A percentile compares a stretch with the other conserved stretches of the same genome.
Evolutionary conservation across 2,113 vertebrate genomes (phyloP).

Genomic region (Scytalopus superciliaris): DNA sequence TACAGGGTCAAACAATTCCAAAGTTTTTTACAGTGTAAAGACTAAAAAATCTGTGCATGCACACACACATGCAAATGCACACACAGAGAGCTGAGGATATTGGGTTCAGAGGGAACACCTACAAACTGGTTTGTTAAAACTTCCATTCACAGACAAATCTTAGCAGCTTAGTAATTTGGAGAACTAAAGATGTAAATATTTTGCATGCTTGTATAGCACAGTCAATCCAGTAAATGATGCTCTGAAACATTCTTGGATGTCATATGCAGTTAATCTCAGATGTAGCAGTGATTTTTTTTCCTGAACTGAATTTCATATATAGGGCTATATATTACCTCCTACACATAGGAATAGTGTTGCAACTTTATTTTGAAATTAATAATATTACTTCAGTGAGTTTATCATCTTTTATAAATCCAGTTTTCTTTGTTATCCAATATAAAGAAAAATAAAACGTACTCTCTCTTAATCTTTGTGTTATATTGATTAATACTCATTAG

Average conservation of each 20-base stretch:
- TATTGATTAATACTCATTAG: constrained; percentile 18
- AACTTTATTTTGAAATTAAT: constrained; percentile 18
- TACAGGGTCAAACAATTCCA: constrained; percentile 77
- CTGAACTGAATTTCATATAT: constrained; percentile 25
- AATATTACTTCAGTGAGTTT: background rate
- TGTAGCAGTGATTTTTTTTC: constrained; percentile 7
- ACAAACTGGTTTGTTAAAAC: constrained; percentile 70
- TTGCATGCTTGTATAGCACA: constrained; percentile 71
- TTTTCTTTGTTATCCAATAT: background rate
- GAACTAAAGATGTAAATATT: constrained; percentile 71
- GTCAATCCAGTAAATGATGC: constrained; percentile 71
- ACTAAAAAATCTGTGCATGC: constrained; percentile 71
- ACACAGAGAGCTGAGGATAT: constrained; percentile 31
- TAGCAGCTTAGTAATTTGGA: constrained; percentile 70
- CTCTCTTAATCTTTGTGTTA: background rate
- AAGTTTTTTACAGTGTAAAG: constrained; percentile 71
- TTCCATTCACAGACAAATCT: constrained; percentile 65
- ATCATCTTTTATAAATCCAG: background rate
- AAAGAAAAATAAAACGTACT: background rate
- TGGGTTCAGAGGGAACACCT: constrained; percentile 54
- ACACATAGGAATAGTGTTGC: background rate
- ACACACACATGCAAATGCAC: constrained; percentile 28
- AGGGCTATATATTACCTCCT: background rate
- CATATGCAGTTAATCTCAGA: constrained; percentile 52
- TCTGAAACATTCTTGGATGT: constrained; percentile 49